Evolutionary conservation across 2,113 vertebrate species (phyloP).

Genomic region (Tragelaphus buxtoni): DNA sequence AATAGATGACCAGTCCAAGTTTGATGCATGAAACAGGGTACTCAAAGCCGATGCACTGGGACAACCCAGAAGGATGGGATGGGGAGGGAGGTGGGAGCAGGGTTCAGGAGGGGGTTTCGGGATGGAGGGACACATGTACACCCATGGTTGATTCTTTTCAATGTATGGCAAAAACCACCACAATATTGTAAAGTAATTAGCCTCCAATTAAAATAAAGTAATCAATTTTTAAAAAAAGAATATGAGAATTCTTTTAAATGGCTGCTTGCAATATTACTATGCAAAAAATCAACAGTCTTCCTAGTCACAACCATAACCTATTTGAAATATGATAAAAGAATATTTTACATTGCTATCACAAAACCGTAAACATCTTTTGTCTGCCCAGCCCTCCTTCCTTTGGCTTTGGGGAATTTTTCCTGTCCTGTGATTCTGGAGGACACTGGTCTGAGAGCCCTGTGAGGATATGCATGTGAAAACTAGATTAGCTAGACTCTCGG

Average conservation of each 20-base stretch:
- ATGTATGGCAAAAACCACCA: background rate
- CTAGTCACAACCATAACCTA: background rate
- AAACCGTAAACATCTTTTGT: background rate
- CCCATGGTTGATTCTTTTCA: background rate
- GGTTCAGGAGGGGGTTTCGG: rapidly evolving
- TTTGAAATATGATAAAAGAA: background rate
- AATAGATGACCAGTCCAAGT: background rate
- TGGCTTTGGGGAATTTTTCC: background rate
- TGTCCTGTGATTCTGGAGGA: background rate
- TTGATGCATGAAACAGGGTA: background rate
- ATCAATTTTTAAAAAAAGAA: background rate
- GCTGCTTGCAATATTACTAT: background rate
- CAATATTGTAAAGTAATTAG: background rate
- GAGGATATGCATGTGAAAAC: background rate
- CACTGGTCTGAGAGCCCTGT: background rate
- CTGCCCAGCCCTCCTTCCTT: background rate
- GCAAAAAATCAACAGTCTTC: background rate
- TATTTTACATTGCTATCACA: background rate
- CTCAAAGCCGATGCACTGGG: background rate
- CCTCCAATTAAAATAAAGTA: background rate
- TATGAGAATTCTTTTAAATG: background rate
- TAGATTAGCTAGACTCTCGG: background rate
- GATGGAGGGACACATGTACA: background rate
- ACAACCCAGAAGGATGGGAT: background rate
- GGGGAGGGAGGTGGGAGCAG: background rate